Percentiles rank a stretch among this genome's conserved stretches.
Evolutionary conservation across 2,113 vertebrate species (phyloP).

Genomic region (Natator depressus): DNA sequence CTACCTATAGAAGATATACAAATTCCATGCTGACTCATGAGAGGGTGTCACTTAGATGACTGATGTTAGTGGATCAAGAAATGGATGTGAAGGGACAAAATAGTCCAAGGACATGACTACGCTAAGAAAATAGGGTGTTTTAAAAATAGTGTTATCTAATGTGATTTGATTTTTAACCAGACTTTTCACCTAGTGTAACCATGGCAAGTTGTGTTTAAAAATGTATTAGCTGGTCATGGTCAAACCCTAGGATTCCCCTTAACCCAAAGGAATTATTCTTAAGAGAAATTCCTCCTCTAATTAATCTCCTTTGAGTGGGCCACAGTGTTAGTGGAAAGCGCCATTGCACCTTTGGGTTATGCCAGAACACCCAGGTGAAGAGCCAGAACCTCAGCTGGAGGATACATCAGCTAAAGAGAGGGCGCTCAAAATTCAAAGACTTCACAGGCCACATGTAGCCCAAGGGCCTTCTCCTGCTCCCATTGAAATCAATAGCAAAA

Average conservation of each 20-base stretch:
- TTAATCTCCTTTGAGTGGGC: rapidly evolving
- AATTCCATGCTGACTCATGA: neutral
- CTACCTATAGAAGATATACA: neutral
- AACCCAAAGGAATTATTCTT: neutral
- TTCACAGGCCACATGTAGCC: neutral
- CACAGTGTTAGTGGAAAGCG: neutral
- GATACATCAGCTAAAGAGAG: neutral
- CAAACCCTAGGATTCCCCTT: neutral
- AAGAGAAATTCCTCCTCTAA: no score
- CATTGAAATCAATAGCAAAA: neutral
- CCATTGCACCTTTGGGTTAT: neutral
- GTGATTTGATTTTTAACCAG: neutral
- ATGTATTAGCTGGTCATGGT: neutral
- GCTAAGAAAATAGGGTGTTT: neutral
- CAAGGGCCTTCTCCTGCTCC: neutral
- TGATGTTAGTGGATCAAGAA: neutral
- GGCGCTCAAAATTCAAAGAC: neutral
- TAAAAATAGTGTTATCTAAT: neutral
- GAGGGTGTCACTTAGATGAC: neutral
- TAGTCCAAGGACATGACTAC: neutral
- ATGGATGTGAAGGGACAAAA: slow-evolving; percentile 4
- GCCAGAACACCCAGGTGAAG: neutral
- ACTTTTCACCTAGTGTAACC: neutral
- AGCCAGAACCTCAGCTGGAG: neutral
- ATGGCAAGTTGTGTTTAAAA: neutral